phyloP scores from a whole-genome alignment of 2,888 invertebrate species.

The Lasioglossum marginatum region DNA sequence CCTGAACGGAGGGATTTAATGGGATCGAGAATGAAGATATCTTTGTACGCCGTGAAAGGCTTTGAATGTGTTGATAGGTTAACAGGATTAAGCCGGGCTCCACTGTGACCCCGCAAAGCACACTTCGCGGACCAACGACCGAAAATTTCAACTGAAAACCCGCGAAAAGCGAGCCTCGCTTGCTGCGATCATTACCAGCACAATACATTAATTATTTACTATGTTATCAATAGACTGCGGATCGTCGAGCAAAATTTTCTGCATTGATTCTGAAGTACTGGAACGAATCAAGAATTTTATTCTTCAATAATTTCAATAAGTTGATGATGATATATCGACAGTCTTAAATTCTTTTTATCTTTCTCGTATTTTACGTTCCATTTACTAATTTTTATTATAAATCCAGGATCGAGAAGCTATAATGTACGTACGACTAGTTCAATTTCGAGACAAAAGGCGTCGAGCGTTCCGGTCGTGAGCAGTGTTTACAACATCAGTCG shows the following conservation, averaged over 20 bases:
- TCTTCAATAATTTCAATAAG: no score
- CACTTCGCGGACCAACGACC: slow-evolving; percentile 50
- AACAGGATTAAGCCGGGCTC: slow-evolving; percentile 73
- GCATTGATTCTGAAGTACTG: no score
- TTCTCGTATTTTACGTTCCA: no score
- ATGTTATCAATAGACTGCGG: not conserved
- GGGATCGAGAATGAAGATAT: slow-evolving; percentile 71
- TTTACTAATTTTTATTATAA: not conserved
- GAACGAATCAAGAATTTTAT: no score
- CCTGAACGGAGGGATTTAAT: slow-evolving; percentile 68
- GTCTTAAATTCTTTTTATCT: no score
- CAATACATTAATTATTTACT: not conserved
- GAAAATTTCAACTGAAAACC: slow-evolving; percentile 43
- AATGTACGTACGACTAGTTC: not conserved
- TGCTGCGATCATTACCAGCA: not conserved
- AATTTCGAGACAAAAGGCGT: not conserved
- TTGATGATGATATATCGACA: no score
- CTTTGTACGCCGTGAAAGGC: slow-evolving; percentile 65
- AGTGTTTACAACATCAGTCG: not conserved
- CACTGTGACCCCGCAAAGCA: slow-evolving; percentile 61
- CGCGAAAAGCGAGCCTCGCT: not conserved
- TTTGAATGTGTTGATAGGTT: slow-evolving; percentile 74
- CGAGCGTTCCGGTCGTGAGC: not conserved
- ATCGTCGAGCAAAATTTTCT: no score
- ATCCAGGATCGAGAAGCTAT: no score